Percentiles rank a stretch among this genome's conserved stretches.
These are phyloP conservation scores for Burhinus bistriatus DNA, from an alignment of 2,113 vertebrate species.

Conservation along the genomic window DNA sequence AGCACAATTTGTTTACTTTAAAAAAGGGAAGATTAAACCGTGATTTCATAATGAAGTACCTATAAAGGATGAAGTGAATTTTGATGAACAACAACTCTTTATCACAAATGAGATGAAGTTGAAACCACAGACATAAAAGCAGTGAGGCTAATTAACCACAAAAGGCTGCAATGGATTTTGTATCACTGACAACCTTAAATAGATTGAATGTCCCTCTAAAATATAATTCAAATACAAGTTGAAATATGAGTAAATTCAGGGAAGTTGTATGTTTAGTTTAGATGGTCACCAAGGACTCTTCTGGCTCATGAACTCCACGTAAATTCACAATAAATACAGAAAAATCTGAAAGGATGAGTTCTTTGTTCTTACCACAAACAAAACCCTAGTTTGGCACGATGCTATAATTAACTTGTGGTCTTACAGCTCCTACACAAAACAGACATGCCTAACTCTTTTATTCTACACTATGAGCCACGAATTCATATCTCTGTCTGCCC, in stretches of 20 bases:
- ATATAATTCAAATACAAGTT: background rate
- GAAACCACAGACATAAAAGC: background rate
- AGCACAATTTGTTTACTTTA: background rate
- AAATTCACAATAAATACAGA: background rate
- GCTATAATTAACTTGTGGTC: background rate
- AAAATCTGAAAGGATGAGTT: background rate
- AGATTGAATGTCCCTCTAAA: background rate
- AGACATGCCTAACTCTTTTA: background rate
- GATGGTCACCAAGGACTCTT: background rate
- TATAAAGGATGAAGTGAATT: background rate
- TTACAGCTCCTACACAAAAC: background rate
- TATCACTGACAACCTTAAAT: background rate
- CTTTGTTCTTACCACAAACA: background rate
- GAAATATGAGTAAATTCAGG: background rate
- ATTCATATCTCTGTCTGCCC: background rate
- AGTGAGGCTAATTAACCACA: background rate
- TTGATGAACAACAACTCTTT: background rate
- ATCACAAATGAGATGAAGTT: background rate
- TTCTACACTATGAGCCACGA: background rate
- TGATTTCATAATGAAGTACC: background rate
- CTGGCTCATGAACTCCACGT: rapidly evolving
- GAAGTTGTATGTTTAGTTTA: background rate
- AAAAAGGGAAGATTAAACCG: background rate
- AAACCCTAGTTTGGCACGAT: background rate
- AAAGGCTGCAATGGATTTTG: background rate